Base-by-base conservation (phyloP, 2,797 vertebrate species). In the Prunella strophiata region DNA sequence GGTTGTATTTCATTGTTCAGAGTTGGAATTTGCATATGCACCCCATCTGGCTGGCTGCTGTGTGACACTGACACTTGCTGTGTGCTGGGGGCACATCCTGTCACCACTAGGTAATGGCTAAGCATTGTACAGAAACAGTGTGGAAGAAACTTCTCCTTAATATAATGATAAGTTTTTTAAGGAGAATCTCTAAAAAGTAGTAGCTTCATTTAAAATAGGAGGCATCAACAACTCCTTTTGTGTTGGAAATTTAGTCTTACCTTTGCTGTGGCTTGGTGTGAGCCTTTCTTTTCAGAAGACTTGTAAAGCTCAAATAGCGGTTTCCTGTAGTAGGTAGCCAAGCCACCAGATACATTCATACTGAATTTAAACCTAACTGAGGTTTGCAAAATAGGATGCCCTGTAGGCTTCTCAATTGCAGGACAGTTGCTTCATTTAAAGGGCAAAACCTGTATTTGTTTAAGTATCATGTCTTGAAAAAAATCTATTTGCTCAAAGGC, bases 41-140 rank as follows among this genome's bases (percentile, higher is more conserved):
- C 21, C 61, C 47, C 32, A 1, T 14, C n/a, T 34, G 36, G 14
- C 11, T 87, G 91, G 65, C 36, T 76, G 83, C 57, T 75, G 50
- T 20, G 79, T 59, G 8, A 34, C 29, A 32, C 23, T 4, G 12
- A 10, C 11, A 2, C n/a, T 57, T 13, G 26, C 50, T 40, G 66
- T 0, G 0, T 47, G n/a, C 79, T 65, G 19, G 32, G 36, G 30
- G 11, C 12, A 26, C 16, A 34, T 80, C 0, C 0, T 36, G 52
- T 67, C 54, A 18, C 27, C 3, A 0, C 25, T 12, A 62, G 3
- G 26, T 29, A 9, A 27, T 14, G 2, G 13, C n/a, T 12, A 10
- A 72, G 47, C 29, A 30, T 2, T 1, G 12, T 3, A 16, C 47
- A 70, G 58, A 82, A 68, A 23, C 13, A 6, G 9, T 15, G 10